Conservation (phyloP, 2,797 vertebrate species). For the Sylvilagus floridanus region DNA sequence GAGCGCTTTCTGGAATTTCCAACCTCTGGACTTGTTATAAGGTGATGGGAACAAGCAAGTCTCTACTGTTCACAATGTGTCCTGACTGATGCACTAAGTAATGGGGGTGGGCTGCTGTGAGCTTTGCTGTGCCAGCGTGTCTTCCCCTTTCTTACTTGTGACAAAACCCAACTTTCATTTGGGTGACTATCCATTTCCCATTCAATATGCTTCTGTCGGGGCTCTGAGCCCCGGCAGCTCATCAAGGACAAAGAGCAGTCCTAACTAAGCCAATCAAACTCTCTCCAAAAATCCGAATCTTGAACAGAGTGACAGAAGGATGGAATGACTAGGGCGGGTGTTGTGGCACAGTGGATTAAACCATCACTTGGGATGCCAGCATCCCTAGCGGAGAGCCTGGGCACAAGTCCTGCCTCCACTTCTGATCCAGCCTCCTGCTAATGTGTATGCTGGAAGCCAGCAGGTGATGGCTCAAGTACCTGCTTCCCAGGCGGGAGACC, state of each 20-base stretch:
- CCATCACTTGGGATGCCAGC: too few relatives aligned
- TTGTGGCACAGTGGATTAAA: too few relatives aligned
- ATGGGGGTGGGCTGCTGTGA: background rate
- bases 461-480: too few relatives aligned
- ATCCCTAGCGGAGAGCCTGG: too few relatives aligned
- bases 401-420: too few relatives aligned
- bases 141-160: background rate
- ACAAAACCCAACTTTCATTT: background rate
- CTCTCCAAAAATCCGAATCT: background rate
- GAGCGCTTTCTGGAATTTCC: background rate
- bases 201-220: background rate
- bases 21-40: background rate
- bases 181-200: background rate
- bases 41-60: background rate
- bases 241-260: background rate
- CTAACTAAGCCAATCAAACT: background rate
- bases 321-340: background rate
- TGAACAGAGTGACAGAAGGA: background rate
- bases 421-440: too few relatives aligned
- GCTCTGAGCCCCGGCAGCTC: background rate
- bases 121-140: background rate
- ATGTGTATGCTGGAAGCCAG: too few relatives aligned
- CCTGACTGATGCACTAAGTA: too few relatives aligned
- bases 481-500: too few relatives aligned
- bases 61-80: background rate